Base-by-base conservation (phyloP, 1,140 invertebrate species). In the Tetramorium alpestre region DNA sequence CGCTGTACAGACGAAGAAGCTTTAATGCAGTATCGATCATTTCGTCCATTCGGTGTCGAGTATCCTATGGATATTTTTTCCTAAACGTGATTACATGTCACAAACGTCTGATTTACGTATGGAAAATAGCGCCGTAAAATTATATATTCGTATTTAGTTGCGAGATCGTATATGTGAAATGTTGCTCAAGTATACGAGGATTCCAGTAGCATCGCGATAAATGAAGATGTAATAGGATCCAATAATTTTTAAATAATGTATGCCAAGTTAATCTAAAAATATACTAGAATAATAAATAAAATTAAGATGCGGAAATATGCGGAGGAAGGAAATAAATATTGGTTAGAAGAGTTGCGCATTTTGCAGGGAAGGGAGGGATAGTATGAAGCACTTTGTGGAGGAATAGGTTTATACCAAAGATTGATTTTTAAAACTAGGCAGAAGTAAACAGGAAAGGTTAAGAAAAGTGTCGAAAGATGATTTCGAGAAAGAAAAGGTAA, bases 1-100 rank as follows among this genome's bases (percentile, higher is more conserved):
- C 16, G 41, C n/a, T 51, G 22, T 58, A 58, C 22, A 16, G 5
- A 22, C 41, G 47, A 69, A 33, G 33, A 69, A 78, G 44, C 60
- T 78, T 33, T 78, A 65, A 78, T 65, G 44, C 44, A 81, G 47
- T 70, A 81, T 70, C 49, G 77, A 70, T 70, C 64, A 69, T 54
- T 41, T 81, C 56, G 56, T 77, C 41, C 72, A 75, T 75, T 58
- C 44, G 25, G 41, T 49, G 44, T 49, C 44, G 76, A 65, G 41
- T 76, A 60, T 69, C 62, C 62, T 65, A 28, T 11, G 28, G 28
- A 0, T 2, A 69, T 33, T 78, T 65, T 78, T 65, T 65, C 33
- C 44, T 65, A 65, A 65, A 65, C 11, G 44, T 65, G 44, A 65
- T 78, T 65, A 38, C 49, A 38, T 18, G 73, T 58, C 54, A 28